These are phyloP conservation scores for Polietes domitor DNA, from an alignment of 2,888 invertebrate species.

Conservation along the genomic window DNA sequence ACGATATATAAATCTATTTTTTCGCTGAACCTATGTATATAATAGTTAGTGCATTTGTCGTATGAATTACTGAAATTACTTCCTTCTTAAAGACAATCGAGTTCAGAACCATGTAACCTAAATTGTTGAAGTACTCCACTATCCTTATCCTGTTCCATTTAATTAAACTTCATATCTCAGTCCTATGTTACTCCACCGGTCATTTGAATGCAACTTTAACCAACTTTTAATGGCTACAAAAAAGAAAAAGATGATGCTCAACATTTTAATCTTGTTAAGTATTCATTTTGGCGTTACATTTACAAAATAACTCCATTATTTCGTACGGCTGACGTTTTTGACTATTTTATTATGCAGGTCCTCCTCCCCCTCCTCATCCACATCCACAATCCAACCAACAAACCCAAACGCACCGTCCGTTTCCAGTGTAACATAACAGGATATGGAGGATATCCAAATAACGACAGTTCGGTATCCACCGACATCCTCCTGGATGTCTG, in stretches of 20 bases:
- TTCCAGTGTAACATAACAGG: neutral
- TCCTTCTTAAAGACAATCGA: too few relatives aligned
- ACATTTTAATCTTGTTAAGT: conserved; percentile 32
- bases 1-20: too few relatives aligned
- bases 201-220: neutral
- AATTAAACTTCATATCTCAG: too few relatives aligned
- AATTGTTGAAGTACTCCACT: too few relatives aligned
- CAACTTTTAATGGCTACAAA: neutral
- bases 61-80: too few relatives aligned
- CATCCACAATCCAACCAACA: neutral
- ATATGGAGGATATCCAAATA: conserved; percentile 49
- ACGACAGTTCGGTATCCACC: conserved; percentile 44
- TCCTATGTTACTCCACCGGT: too few relatives aligned
- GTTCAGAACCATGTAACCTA: too few relatives aligned
- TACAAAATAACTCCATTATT: conserved; percentile 37
- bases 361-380: neutral
- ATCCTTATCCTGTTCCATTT: too few relatives aligned
- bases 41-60: too few relatives aligned
- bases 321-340: conserved; percentile 1
- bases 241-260: neutral
- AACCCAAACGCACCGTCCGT: neutral
- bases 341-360: conserved; percentile 24
- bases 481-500: conserved; percentile 53
- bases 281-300: conserved; percentile 22
- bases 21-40: too few relatives aligned